These are phyloP conservation scores for Chascanopsetta lugubris DNA, from an alignment of 2,113 vertebrate species.

Conservation along the genomic window DNA sequence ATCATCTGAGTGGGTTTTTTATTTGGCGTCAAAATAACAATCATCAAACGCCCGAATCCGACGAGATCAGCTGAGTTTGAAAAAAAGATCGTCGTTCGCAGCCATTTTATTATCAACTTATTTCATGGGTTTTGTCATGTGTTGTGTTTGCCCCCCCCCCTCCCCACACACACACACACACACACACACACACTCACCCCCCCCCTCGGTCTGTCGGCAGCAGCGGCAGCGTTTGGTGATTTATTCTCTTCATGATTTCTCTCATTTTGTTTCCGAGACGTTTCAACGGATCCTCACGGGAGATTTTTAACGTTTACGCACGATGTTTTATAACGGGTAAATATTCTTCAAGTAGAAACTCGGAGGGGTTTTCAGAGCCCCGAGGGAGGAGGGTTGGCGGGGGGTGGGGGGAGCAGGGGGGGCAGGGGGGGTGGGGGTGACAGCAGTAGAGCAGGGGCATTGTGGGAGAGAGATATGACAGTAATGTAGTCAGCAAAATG, in stretches of 20 bases:
- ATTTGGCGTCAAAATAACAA: no score
- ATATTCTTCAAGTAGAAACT: slow-evolving; percentile 29
- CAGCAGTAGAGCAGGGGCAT: slow-evolving; percentile 23
- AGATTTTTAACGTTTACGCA: slow-evolving; percentile 19
- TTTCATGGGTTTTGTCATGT: slow-evolving; percentile 12
- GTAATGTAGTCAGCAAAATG: slow-evolving; percentile 61
- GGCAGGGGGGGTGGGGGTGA: not conserved
- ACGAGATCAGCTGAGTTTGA: not conserved
- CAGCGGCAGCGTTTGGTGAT: not conserved
- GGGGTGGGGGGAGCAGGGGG: slow-evolving; percentile 4
- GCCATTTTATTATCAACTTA: slow-evolving; percentile 12
- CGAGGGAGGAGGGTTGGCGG: not conserved
- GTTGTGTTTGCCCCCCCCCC: not conserved
- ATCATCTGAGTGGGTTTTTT: not conserved
- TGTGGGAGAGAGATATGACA: slow-evolving; percentile 31
- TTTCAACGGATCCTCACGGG: not conserved
- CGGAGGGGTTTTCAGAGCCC: not conserved
- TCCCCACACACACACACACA: no score
- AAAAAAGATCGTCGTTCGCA: not conserved
- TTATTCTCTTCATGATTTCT: not conserved
- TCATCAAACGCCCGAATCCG: not conserved
- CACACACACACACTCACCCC: no score
- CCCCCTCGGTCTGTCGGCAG: no score
- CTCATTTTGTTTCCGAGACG: not conserved
- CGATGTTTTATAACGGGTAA: slow-evolving; percentile 36